Evolutionary conservation across 2,113 vertebrate genomes (phyloP), one percentile per base, ranked within the genome.

Genomic region (Phocoena phocoena): DNA sequence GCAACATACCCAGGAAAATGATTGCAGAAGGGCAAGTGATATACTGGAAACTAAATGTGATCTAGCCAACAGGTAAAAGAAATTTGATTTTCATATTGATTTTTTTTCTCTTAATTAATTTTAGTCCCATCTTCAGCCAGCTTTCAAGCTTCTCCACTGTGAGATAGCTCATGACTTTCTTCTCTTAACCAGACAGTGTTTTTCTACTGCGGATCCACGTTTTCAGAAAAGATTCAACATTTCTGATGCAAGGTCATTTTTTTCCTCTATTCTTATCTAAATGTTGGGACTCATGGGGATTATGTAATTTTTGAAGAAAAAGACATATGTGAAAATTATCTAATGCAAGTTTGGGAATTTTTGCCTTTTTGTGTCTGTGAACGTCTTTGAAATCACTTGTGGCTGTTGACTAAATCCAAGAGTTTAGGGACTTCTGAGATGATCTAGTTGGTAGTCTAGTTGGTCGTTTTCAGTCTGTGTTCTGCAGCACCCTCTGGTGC

Each of bases 11-110:
- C 71, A 60, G 90, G 36, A 97, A 92, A 95, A 38, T 97, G 93
- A 0, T 63, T 8, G 0, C 9, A 8, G 60, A 73, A n/a, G 67
- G 33, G 73, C 83, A 83, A 80, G 31, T 60, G 71, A 6, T 53
- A 0, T 6, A 36, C 17, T 53, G 12, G 62, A 55, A 97, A 25
- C 53, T 60, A 0, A 10, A 26, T 63, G 2, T 47, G 33, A 94
- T 88, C 5, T 73, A 93, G 65, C 62, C 26, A 79, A 90, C 38
- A 98, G 98, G 98, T 98, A 97, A 96, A 90, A 55, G 38, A 74
- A 53, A 82, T 93, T 90, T 86, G 31, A 80, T 93, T 93, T 90
- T 93, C 13, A 7, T 88, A 70, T 18, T 83, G 15, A 71, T 60
- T 83, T 28, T 71, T 89, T 63, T 26, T 55, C 44, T 18, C 28